Evolutionary conservation across 2,113 vertebrate genomes (phyloP), one percentile per base, ranked within the genome.

Genomic region (Chitala chitala): DNA sequence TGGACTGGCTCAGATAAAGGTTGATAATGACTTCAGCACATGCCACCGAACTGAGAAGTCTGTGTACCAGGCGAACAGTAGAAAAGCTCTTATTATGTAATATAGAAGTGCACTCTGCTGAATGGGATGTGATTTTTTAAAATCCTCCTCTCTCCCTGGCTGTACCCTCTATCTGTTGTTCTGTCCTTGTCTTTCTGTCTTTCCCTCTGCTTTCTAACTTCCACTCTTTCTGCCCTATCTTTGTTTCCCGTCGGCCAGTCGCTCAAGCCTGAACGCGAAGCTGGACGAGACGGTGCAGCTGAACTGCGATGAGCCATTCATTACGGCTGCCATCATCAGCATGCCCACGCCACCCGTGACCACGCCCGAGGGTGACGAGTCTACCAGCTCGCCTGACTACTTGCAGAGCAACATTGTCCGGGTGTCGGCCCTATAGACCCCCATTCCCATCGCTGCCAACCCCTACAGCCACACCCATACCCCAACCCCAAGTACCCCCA

Each of bases 221-320:
- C 66, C 72, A 63, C 36, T 40, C 33, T 31, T 46, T 40, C 29
- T 12, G 4, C 22, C 69, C 22, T 17, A 29, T 38, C 15, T 31
- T 69, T 24, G 5, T 63, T 38, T 59, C 42, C 54, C 58, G 24
- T 20, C 2, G 42, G 85, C 72, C 84, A 99, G 97, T 82, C 93
- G 94, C 77, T 95, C 95, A 91, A 95, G 93, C 82, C 90, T 98
- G 85, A 98, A 99, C 71, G 94, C 95, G 86, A 95, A 94, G 85
- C 90, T 94, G 73, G 93, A 95, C 82, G 95, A 98, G 82, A 94
- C 91, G 0, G 78, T 95, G 80, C 95, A 94, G 81, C 90, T 96
- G 86, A 98, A 97, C 92, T 95, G 93, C 83, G 92, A 96, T 78
- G 89, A 90, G 85, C 89, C 92, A 75, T 95, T 96, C 58, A 86